Base-by-base conservation (phyloP, 2,888 invertebrate genomes). In the Scaptomyza parva region DNA sequence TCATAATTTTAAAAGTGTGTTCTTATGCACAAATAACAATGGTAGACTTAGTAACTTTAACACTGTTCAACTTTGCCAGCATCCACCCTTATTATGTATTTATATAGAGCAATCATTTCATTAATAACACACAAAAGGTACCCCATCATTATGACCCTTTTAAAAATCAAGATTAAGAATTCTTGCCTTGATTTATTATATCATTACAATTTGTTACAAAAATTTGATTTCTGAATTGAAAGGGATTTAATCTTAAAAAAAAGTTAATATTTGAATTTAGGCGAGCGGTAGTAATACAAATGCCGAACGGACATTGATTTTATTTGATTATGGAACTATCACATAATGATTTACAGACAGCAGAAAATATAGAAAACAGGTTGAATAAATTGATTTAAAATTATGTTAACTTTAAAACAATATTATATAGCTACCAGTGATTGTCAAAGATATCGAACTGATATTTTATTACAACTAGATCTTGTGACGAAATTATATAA, bases 131-230 rank as follows among this genome's bases (percentile, higher is more conserved):
- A 62, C 53, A 62, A 66, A 51, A 67, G 61, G 64, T 66, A 71
- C 78, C 57, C 47, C 52, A 65, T 85, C 78, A 81, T 62, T 63
- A 53, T 61, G 87, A 74, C 86, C 82, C 78, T 84, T 81, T 81
- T 64, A 64, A 62, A 58, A 68, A 54, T 47, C 63, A 60, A 65
- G 50, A 40, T 50, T 44, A 51, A 26, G 28, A 63, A 22, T 55
- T 33, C 37, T 8, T 28, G 18, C 26, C 45, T 61, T 73, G 80
- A 81, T 81, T 81, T 87, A 81, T 81, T 63, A 67, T 58, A 62
- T 64, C 75, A 80, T 85, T 86, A 80, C 54, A 50, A 84, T 52
- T 63, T 77, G 68, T 68, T 65, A 9, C 28, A 68, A 60, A 65
- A 48, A 58, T 60, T 51, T 47, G 41, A 57, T 70, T 50, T 60